phyloP scores from a whole-genome alignment of 2,888 invertebrate species.

The Rotaria macrura region DNA sequence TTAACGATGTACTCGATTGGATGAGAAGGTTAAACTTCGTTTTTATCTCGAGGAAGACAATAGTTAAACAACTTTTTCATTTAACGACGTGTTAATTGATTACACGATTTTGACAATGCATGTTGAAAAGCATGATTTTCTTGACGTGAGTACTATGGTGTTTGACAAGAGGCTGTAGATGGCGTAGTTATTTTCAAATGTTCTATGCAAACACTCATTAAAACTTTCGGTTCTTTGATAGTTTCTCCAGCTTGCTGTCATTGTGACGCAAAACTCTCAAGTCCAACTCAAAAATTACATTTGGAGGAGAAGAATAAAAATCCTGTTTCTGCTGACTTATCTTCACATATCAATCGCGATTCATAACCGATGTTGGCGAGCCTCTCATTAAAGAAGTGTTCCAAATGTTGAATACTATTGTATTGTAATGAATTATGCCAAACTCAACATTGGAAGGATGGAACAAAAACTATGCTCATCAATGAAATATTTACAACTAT shows the following conservation, averaged over 20 bases:
- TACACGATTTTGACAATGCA: not conserved
- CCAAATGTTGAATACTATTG: not conserved
- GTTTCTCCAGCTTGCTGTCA: not conserved
- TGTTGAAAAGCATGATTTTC: not conserved
- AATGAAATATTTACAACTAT: not conserved
- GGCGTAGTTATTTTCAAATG: not conserved
- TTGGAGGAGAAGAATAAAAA: not conserved
- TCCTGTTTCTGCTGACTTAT: not conserved
- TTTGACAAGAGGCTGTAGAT: not conserved
- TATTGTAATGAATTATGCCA: not conserved
- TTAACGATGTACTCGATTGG: not conserved
- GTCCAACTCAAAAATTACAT: not conserved
- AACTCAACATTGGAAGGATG: not conserved
- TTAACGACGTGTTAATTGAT: not conserved
- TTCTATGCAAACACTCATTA: not conserved
- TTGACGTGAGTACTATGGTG: not conserved
- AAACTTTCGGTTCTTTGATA: not conserved
- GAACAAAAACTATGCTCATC: not conserved
- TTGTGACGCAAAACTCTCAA: not conserved
- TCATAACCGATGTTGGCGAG: not conserved
- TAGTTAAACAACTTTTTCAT: not conserved
- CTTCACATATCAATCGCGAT: not conserved
- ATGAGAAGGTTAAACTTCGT: not conserved
- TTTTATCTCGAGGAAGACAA: not conserved
- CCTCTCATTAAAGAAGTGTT: not conserved